These are phyloP conservation scores for Incurvaria masculella DNA, from an alignment of 2,888 invertebrate species.

Conservation along the genomic window DNA sequence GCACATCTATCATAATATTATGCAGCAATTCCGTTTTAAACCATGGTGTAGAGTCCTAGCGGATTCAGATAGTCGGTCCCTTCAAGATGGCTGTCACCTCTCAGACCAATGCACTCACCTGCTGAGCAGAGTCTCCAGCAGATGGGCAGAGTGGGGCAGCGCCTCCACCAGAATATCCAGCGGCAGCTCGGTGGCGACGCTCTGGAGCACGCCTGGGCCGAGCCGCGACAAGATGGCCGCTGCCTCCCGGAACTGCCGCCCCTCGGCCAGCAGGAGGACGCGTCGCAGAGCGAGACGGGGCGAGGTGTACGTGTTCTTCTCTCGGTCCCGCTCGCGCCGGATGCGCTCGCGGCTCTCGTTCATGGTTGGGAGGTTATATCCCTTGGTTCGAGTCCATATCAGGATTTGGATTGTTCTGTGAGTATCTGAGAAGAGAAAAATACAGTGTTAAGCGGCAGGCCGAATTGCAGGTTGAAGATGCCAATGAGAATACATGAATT, in stretches of 20 bases:
- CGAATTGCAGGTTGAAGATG: no score
- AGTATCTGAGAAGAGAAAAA: neutral
- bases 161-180: slow-evolving; percentile 86
- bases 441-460: no score
- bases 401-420: no score
- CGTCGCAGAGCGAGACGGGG: slow-evolving; percentile 65
- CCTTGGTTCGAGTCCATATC: neutral
- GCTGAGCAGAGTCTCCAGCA: slow-evolving; percentile 79
- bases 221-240: slow-evolving; percentile 79
- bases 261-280: slow-evolving; percentile 80
- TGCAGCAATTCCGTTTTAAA: neutral
- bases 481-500: no score
- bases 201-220: slow-evolving; percentile 75
- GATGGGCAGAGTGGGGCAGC: slow-evolving; percentile 81
- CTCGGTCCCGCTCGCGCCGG: slow-evolving; percentile 60
- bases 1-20: neutral
- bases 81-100: neutral
- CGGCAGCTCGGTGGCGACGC: slow-evolving; percentile 75
- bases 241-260: slow-evolving; percentile 86
- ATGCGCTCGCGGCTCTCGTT: slow-evolving; percentile 72
- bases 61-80: neutral
- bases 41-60: neutral
- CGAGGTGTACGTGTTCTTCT: slow-evolving; percentile 60
- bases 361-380: slow-evolving; percentile 34
- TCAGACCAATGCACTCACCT: slow-evolving; percentile 49